Conservation (phyloP, 2,888 invertebrate genomes). For the Emmelina monodactyla region DNA sequence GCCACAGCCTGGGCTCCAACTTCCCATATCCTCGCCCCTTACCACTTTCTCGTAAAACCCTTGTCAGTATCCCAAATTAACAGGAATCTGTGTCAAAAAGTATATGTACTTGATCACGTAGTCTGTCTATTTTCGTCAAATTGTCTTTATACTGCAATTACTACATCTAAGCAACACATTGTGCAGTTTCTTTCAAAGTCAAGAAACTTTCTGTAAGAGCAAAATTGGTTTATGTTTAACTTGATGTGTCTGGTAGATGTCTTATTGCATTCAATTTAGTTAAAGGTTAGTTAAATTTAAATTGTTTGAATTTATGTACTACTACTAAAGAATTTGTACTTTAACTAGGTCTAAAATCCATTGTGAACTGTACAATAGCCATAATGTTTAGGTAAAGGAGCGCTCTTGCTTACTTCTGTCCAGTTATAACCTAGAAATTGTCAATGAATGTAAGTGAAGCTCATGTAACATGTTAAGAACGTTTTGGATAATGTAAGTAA, state of each 20-base stretch:
- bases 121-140: conserved; percentile 43
- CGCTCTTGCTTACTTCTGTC: conserved; percentile 54
- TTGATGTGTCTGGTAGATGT: conserved; percentile 60
- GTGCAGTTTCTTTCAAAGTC: conserved; percentile 50
- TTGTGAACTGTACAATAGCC: conserved; percentile 62
- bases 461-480: conserved; percentile 60
- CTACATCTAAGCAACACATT: conserved; percentile 34
- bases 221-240: conserved; percentile 46
- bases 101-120: conserved; percentile 39
- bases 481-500: conserved; percentile 60
- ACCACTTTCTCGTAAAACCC: conserved; percentile 25
- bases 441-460: conserved; percentile 55
- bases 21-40: conserved; percentile 26
- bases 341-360: conserved; percentile 64
- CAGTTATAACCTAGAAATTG: conserved; percentile 44
- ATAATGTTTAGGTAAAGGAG: conserved; percentile 57
- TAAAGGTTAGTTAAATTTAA: conserved; percentile 60
- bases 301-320: conserved; percentile 52
- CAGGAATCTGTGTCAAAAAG: conserved; percentile 45
- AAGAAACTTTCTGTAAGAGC: conserved; percentile 54
- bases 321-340: conserved; percentile 63
- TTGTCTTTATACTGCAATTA: conserved; percentile 38
- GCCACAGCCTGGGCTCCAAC: conserved; percentile 59
- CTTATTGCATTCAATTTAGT: conserved; percentile 46
- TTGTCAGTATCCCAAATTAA: conserved; percentile 41